phyloP scores from a whole-genome alignment of 2,888 invertebrate species.

The Drymonia ruficornis region DNA sequence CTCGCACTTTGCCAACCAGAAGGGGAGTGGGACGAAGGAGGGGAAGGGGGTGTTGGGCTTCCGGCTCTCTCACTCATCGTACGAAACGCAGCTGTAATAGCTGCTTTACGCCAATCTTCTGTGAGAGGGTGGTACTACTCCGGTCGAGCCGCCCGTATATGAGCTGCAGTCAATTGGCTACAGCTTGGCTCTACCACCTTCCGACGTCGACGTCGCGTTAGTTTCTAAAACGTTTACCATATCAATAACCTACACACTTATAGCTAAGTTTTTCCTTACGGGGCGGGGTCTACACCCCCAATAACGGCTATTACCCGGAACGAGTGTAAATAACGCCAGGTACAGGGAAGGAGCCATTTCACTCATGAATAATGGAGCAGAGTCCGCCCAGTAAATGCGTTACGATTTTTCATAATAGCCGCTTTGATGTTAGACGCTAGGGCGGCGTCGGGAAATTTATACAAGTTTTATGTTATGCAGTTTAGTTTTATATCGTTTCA shows the following conservation, averaged over 20 bases:
- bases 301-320: background rate
- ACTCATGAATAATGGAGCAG: constrained; percentile 75
- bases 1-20: too few relatives aligned
- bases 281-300: constrained; percentile 1
- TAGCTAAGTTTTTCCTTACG: background rate
- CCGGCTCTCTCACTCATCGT: too few relatives aligned
- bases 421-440: constrained; percentile 63
- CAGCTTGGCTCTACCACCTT: too few relatives aligned
- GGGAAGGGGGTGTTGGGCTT: too few relatives aligned
- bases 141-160: too few relatives aligned
- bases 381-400: constrained; percentile 80
- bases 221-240: too few relatives aligned
- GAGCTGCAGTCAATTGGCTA: too few relatives aligned
- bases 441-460: constrained; percentile 50
- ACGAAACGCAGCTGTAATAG: too few relatives aligned
- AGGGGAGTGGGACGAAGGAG: too few relatives aligned
- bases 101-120: too few relatives aligned
- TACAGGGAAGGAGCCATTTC: constrained; percentile 70
- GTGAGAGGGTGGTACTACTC: too few relatives aligned
- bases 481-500: constrained; percentile 65
- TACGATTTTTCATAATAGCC: constrained; percentile 84
- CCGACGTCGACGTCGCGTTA: too few relatives aligned
- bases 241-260: background rate
- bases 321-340: constrained; percentile 69
- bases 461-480: constrained; percentile 64